phyloP scores from a whole-genome alignment of 1,140 invertebrate genomes.

The Heliconius congener region DNA sequence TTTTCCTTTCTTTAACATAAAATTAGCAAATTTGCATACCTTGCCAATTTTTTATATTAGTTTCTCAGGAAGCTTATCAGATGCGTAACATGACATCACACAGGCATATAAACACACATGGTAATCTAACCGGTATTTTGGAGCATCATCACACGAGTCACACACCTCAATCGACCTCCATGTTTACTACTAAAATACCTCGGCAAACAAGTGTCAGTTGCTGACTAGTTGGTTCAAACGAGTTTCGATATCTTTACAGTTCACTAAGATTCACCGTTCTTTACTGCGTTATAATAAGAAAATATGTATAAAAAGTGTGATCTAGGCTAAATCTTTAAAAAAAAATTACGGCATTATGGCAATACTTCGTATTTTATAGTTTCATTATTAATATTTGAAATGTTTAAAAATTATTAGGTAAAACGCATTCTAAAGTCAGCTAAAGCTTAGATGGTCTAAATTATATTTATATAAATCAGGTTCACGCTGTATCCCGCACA shows the following conservation, averaged over 20 bases:
- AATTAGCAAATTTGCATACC: constrained; percentile 30
- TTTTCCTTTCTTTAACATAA: not conserved
- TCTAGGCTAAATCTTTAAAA: too few relatives aligned
- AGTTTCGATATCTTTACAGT: constrained; percentile 46
- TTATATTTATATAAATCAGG: too few relatives aligned
- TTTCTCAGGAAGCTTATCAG: constrained; percentile 40
- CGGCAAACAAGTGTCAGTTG: constrained; percentile 50
- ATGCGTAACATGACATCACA: constrained; percentile 37
- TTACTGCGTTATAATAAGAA: not conserved
- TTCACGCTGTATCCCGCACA: too few relatives aligned
- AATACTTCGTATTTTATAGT: too few relatives aligned
- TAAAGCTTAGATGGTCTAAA: not conserved
- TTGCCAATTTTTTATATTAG: constrained; percentile 32
- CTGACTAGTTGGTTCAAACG: constrained; percentile 52
- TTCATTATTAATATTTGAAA: too few relatives aligned
- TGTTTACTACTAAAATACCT: constrained; percentile 42
- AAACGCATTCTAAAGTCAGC: not conserved
- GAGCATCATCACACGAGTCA: constrained; percentile 59
- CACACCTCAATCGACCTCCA: constrained; percentile 62
- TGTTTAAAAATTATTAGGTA: not conserved
- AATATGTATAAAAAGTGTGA: not conserved
- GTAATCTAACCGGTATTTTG: constrained; percentile 60
- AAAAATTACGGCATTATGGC: too few relatives aligned
- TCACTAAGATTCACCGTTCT: not conserved
- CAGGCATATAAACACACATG: constrained; percentile 53